Evolutionary conservation across 2,888 invertebrate genomes (phyloP).

Genomic region (Aphidoletes aphidimyza): DNA sequence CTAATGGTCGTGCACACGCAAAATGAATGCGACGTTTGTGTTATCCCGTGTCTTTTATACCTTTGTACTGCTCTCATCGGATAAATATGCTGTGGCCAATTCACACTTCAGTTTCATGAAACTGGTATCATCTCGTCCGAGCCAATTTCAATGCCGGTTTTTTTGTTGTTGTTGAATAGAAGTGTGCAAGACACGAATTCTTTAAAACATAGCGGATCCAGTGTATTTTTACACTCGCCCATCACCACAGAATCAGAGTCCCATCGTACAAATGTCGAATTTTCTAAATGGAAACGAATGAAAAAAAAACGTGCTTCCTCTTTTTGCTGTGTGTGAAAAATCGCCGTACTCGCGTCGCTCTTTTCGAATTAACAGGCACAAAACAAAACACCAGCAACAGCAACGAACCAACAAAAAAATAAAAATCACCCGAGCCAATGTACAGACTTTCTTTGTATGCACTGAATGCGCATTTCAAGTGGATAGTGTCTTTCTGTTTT

Average conservation of each 20-base stretch:
- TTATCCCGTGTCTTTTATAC: not conserved
- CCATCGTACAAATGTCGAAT: not conserved
- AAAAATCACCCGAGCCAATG: too few species aligned
- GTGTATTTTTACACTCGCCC: not conserved
- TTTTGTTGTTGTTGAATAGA: too few species aligned
- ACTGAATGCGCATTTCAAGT: not conserved
- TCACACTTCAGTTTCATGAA: not conserved
- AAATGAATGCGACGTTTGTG: conserved; percentile 8
- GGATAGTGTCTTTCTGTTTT: not conserved
- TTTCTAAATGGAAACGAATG: not conserved
- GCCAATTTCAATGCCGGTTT: not conserved
- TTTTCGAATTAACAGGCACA: too few species aligned
- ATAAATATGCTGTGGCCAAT: conserved; percentile 4
- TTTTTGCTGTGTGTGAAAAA: not conserved
- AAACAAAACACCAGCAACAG: too few species aligned
- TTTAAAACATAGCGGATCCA: not conserved
- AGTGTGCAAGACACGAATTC: not conserved
- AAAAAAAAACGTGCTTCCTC: conserved; percentile 22
- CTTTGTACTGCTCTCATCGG: conserved; percentile 4
- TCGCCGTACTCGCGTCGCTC: not conserved
- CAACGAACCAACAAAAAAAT: too few species aligned
- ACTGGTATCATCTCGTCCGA: conserved; percentile 20
- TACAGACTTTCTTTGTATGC: not conserved
- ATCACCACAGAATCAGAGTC: not conserved
- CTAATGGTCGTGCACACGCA: not conserved